Percentiles rank a stretch among this genome's conserved stretches.
Conservation (phyloP, 2,113 vertebrate species). For the Malurus alboscapulatus region DNA sequence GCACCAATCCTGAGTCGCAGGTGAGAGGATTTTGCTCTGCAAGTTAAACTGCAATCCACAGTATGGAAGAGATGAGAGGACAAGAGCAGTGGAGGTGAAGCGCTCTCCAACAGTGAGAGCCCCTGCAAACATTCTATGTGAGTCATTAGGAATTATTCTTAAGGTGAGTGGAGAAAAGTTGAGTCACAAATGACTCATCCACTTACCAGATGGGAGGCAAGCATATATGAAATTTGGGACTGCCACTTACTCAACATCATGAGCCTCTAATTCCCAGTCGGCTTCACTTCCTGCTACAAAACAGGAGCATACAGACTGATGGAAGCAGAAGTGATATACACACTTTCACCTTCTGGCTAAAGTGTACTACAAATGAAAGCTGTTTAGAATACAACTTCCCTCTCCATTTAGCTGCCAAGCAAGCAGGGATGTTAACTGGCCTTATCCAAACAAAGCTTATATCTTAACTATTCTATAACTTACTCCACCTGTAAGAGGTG, state of each 20-base stretch:
- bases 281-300: background rate
- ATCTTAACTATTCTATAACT: background rate
- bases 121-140: conserved; percentile 40
- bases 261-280: conserved; percentile 7
- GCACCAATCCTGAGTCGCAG: background rate
- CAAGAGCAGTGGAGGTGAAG: background rate
- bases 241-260: background rate
- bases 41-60: background rate
- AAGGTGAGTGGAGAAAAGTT: conserved; percentile 27
- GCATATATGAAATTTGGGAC: conserved; percentile 45
- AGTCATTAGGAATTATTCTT: conserved; percentile 56
- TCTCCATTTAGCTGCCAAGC: background rate
- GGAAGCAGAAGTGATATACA: background rate
- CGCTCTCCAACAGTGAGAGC: conserved; percentile 21
- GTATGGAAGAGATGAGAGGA: background rate
- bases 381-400: background rate
- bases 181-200: conserved; percentile 61
- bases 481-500: background rate
- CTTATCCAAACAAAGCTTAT: background rate
- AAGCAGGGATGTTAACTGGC: background rate
- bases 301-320: background rate
- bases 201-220: conserved; percentile 52
- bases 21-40: background rate
- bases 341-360: background rate
- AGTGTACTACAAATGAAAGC: background rate